A percentile compares a stretch with the other conserved stretches of the same genome.
Evolutionary conservation across 2,888 invertebrate genomes (phyloP).

Genomic region (Eristalis arbustorum): DNA sequence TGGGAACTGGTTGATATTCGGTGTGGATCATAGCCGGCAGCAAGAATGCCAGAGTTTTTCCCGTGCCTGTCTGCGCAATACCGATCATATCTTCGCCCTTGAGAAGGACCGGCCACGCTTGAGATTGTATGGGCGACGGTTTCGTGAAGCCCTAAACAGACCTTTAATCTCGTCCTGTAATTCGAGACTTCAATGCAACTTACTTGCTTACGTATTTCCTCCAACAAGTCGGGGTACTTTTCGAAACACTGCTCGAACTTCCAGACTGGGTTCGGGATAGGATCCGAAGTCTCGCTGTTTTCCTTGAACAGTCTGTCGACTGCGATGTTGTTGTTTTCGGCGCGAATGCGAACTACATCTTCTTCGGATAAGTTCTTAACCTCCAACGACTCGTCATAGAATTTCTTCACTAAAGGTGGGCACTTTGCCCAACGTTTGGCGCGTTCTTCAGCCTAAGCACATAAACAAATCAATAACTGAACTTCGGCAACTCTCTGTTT

Average conservation of each 20-base stretch:
- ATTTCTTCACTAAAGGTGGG: constrained; percentile 88
- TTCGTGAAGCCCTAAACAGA: constrained; percentile 83
- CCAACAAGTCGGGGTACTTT: constrained; percentile 90
- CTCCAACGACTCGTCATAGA: constrained; percentile 89
- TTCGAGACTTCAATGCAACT: neutral
- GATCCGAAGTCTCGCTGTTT: constrained; percentile 73
- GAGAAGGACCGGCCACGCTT: constrained; percentile 96
- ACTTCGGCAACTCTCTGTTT: too few relatives aligned
- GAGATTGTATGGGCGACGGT: constrained; percentile 95
- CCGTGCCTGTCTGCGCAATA: constrained; percentile 96
- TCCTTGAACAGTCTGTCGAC: constrained; percentile 85
- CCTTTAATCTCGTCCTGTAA: neutral
- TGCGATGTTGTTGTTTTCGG: constrained; percentile 86
- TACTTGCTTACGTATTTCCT: constrained; percentile 87
- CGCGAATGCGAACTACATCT: constrained; percentile 85
- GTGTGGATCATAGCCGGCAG: constrained; percentile 96
- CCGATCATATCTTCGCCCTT: constrained; percentile 96
- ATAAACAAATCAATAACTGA: neutral
- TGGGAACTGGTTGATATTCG: constrained; percentile 89
- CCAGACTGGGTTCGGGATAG: constrained; percentile 79
- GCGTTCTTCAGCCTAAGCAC: constrained; percentile 81
- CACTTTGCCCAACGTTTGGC: constrained; percentile 84
- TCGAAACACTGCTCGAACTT: constrained; percentile 92
- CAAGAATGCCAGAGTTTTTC: constrained; percentile 96
- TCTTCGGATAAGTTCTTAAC: constrained; percentile 85